Evolutionary conservation across 37 sponge, comb jelly and placozoan species (phyloP), one percentile per base, ranked within the genome.

Genomic region (Amphimedon queenslandica): DNA sequence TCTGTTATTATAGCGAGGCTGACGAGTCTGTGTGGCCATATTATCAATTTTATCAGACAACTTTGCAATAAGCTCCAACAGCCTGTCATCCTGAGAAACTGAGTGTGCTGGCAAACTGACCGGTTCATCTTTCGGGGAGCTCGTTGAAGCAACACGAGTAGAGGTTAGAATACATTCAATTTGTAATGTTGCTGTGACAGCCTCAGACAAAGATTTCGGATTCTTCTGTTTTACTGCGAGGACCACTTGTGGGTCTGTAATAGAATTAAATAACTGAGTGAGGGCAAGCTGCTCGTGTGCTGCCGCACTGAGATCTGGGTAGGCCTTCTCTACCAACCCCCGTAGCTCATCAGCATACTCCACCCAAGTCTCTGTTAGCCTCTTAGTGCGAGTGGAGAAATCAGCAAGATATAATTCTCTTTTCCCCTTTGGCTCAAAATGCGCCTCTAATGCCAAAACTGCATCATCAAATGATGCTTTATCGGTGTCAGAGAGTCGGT

Each of bases 381-480:
- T 64, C 36, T 72, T 80, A 36, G 4, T 16, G 2, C 67, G 23
- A 27, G 28, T 43, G 4, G 63, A 66, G 28, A 80, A 58, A 25
- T 78, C 71, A 2, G 63, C 79, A 21, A 3, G 36, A 58, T 78
- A 70, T 2, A 55, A 39, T 1, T 70, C 63, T 8, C 58, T 60
- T 28, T 47, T 37, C 30, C 41, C 21, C 16, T 57, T 34, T 5
- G 73, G 81, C 42, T 80, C 81, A 63, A 80, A 80, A 51, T 73
- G 8, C 55, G 71, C 67, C 67, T 64, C 63, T n/a, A 80, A 40
- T 20, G 73, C 72, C 3, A 2, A 27, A 21, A 30, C 28, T 0
- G 43, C 37, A 21, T 4, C 3, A 3, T 4, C 66, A 40, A 55
- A 80, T 4, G 24, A 21, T 0, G 57, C 66, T 1, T 27, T n/a